Evolutionary conservation across 1,140 invertebrate genomes (phyloP).

Genomic region (Papilio machaon): DNA sequence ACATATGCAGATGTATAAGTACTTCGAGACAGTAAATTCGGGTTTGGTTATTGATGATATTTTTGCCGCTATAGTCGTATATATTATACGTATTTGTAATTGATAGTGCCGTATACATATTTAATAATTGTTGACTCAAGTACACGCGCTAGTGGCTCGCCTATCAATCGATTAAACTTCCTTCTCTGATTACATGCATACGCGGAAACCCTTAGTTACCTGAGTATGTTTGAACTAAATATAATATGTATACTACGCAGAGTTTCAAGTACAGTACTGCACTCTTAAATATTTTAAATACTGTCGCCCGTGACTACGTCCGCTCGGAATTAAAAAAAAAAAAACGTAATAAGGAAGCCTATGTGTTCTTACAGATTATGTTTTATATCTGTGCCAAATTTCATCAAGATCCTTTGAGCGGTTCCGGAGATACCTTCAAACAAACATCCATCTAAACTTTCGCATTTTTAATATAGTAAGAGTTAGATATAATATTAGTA

Average conservation of each 20-base stretch:
- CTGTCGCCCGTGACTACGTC: too few relatives aligned
- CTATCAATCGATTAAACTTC: constrained; percentile 21
- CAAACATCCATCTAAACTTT: too few relatives aligned
- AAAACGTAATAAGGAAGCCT: too few relatives aligned
- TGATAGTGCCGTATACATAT: background rate
- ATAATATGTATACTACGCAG: background rate
- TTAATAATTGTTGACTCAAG: background rate
- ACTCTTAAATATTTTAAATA: too few relatives aligned
- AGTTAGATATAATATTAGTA: too few relatives aligned
- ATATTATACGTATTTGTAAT: background rate
- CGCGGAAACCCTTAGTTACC: constrained; percentile 5
- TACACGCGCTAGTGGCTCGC: background rate
- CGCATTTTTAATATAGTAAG: too few relatives aligned
- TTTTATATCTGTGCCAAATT: too few relatives aligned
- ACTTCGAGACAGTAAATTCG: background rate
- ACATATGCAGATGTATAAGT: background rate
- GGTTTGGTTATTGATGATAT: background rate
- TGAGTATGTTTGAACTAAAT: background rate
- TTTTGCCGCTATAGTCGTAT: background rate
- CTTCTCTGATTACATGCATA: background rate
- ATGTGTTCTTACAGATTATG: too few relatives aligned
- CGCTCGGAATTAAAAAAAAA: too few relatives aligned
- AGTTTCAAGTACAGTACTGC: too few relatives aligned
- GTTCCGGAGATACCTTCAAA: too few relatives aligned
- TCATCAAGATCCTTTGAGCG: too few relatives aligned